Conservation (phyloP, 2,113 vertebrate genomes). For the Cryptotis parvus region DNA sequence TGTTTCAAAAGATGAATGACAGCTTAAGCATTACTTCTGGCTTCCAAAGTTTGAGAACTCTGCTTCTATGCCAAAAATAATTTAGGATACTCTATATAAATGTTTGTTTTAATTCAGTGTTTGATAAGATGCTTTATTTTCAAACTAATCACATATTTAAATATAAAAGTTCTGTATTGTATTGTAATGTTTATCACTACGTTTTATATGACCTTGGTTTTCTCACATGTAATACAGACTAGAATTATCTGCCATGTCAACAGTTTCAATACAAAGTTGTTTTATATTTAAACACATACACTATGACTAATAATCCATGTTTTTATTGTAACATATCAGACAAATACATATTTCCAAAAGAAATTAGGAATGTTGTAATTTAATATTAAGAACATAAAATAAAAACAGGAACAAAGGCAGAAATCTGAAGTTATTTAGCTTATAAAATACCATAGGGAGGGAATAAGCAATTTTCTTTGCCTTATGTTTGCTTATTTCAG, state of each 20-base stretch:
- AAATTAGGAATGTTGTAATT: background rate
- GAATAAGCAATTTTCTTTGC: conserved; percentile 34
- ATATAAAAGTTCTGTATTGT: background rate
- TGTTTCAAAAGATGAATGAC: background rate
- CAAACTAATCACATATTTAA: background rate
- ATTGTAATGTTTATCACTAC: background rate
- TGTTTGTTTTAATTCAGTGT: background rate
- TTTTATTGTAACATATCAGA: background rate
- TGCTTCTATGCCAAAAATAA: background rate
- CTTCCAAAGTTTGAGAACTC: background rate
- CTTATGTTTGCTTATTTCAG: conserved; percentile 40
- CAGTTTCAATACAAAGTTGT: background rate
- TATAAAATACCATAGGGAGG: background rate
- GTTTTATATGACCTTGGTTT: background rate
- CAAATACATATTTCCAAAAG: background rate
- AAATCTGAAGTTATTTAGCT: background rate
- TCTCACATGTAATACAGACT: background rate
- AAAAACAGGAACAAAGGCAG: background rate
- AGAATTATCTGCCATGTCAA: background rate
- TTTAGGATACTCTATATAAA: background rate
- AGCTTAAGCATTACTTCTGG: background rate
- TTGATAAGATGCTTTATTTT: background rate
- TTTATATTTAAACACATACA: background rate
- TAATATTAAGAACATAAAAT: background rate
- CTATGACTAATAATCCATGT: background rate